Base-by-base conservation (phyloP, 2,888 invertebrate species). In the Nemurella pictetii region DNA sequence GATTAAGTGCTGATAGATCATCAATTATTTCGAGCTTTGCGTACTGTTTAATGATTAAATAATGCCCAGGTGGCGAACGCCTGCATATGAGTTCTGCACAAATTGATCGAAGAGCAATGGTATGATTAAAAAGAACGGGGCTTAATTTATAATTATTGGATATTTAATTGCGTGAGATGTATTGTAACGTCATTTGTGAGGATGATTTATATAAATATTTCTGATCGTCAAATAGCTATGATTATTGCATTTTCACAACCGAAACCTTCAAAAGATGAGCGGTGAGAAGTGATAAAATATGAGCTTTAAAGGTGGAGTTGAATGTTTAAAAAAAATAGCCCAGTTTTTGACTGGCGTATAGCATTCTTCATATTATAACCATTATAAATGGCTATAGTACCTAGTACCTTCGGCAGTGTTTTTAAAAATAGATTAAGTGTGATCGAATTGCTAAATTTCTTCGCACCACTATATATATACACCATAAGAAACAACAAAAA, bases 1-100 rank as follows among this genome's bases (percentile, higher is more conserved):
- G 55, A 55, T 78, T 28, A 78, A 3, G 78, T 36, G 81, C 81
- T 81, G 35, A 55, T 55, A 55, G 55, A 55, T 55, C 55, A 55
- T 55, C 55, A 55, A 55, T 55, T 55, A 55, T 55, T 55, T 3
- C 55, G 55, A 55, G 55, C 12, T 2, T 55, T 55, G 55, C 55
- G 55, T 55, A 55, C 55, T 2, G 20, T 1, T 55, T 12, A 55
- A 55, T 55, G 20, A 55, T 55, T 55, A 55, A 55, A 55, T 55
- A 55, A 32, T 55, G 20, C 55, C 55, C 55, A 55, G 55, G 55
- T 55, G 55, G 55, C 55, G 20, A 55, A 55, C 55, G 55, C 2
- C 20, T 20, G 55, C 55, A 55, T n/a, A n/a, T 55, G 55, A 55
- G 9, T 20, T 55, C 20, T 55, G 55, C 55, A 55, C 55, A 55